These are phyloP conservation scores for Peucedramus taeniatus DNA, from an alignment of 2,113 vertebrate genomes.

Conservation along the genomic window DNA sequence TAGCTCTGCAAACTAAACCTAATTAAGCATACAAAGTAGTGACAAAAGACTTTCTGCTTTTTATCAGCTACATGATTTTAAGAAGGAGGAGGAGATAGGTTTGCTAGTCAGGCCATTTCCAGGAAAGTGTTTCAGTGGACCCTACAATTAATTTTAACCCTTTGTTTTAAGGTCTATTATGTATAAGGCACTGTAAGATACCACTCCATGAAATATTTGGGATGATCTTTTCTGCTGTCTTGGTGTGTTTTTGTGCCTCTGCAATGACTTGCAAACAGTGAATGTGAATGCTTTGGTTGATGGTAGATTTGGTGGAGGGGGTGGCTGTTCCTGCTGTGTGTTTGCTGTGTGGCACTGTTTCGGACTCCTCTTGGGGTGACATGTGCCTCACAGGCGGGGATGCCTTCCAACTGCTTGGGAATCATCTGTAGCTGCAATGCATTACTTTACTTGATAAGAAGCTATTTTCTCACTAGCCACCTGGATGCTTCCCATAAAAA, in stretches of 20 bases:
- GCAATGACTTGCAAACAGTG: background rate
- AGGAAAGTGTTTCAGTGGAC: background rate
- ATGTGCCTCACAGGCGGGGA: background rate
- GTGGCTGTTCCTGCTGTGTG: background rate
- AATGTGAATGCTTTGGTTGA: accelerated
- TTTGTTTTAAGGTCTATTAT: background rate
- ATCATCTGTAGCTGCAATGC: background rate
- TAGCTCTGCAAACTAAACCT: background rate
- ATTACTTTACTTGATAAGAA: background rate
- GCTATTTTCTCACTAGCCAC: conserved; percentile 47
- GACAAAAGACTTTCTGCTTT: conserved; percentile 15
- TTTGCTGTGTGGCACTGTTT: background rate
- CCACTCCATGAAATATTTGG: background rate
- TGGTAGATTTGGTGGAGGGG: background rate
- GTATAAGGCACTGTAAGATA: background rate
- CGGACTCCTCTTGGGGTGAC: background rate
- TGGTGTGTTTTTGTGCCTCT: background rate
- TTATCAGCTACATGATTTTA: background rate
- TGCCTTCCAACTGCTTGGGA: background rate
- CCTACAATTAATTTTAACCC: background rate
- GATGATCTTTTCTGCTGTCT: background rate
- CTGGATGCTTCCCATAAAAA: conserved; percentile 39
- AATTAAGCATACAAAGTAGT: background rate
- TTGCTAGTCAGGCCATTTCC: background rate
- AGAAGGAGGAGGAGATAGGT: background rate